Evolutionary conservation across 53 echinoderm and acorn worm species (phyloP), one percentile per base, ranked within the genome.

Genomic region (Luidia sarsii): DNA sequence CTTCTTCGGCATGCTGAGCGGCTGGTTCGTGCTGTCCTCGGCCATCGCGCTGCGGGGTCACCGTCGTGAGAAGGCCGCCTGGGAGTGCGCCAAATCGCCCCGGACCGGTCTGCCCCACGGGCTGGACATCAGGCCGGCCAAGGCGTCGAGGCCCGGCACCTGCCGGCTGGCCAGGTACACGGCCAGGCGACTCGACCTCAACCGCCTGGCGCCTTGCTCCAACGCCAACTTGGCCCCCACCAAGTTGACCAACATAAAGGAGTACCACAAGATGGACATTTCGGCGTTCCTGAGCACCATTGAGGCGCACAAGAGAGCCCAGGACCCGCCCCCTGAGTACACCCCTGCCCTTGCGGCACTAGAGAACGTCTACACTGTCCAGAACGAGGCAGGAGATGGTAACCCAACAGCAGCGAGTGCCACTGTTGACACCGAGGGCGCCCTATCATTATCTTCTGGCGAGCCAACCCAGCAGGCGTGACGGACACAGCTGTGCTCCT

Each of bases 1-100:
- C 31, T 93, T 93, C 62, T 93, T 93, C 45, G 83, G 87, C 16
- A 79, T 87, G 62, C 80, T 90, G 65, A 93, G 90, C 64, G 20
- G 90, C 46, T 87, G 90, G 90, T 59, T 90, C 52, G 80, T 75
- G 20, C 64, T 50, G 28, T 67, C 68, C 30, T 71, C 90, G 13
- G 49, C 51, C 24, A 50, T 27, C 22, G 70, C 88, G 0, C 57
- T 92, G 3, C 70, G 50, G 13, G 68, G 67, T 37, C 67, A 46
- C 48, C 34, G 70, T 52, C 68, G 83, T 4, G 19, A 62, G 4
- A 25, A 61, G 6, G 29, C 68, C 29, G 83, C 64, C 23, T 75
- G 82, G 48, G 32, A 39, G 30, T 77, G 54, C 77, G 64, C 54
- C 54, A 67, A 57, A 2, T 70, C 83, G 1, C 86, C 83, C 1